Percentiles rank a stretch among this genome's conserved stretches.
Conservation (phyloP, 2,113 vertebrate genomes). For the Phaethornis superciliosus region DNA sequence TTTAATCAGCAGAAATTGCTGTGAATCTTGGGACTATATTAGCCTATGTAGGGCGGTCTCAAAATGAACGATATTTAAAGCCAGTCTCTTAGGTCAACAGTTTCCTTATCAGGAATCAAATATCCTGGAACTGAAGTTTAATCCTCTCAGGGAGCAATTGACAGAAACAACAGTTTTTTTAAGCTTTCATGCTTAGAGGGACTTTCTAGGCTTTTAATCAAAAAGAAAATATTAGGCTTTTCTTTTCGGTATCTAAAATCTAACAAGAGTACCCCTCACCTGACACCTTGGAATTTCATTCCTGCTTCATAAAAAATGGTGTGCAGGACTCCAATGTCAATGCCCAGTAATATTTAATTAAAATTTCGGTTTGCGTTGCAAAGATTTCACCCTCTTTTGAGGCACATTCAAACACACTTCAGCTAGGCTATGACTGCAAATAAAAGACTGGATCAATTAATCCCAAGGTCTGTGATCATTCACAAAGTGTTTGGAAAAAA, state of each 20-base stretch:
- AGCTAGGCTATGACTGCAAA: neutral
- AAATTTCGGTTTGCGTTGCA: neutral
- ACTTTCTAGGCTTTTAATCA: constrained; percentile 67
- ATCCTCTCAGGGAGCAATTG: constrained; percentile 75
- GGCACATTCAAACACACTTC: neutral
- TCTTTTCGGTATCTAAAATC: constrained; percentile 18
- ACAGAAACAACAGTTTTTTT: constrained; percentile 64
- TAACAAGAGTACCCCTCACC: neutral
- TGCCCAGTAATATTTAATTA: neutral
- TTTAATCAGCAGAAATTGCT: constrained; percentile 67
- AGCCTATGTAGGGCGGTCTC: constrained; percentile 40
- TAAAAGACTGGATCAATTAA: neutral
- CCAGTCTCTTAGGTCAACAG: constrained; percentile 72
- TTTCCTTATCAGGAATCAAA: constrained; percentile 75
- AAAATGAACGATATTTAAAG: constrained; percentile 73
- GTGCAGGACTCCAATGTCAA: rapidly evolving
- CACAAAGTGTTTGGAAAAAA: neutral
- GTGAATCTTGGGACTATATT: constrained; percentile 46
- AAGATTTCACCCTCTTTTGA: neutral
- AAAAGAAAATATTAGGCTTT: constrained; percentile 41
- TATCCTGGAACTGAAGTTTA: constrained; percentile 74
- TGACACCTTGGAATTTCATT: constrained; percentile 34
- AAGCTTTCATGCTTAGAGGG: constrained; percentile 68
- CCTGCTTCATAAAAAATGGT: neutral
- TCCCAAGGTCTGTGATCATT: neutral